Base-by-base conservation (phyloP, 2,888 invertebrate species). In the Cryptus armator region DNA sequence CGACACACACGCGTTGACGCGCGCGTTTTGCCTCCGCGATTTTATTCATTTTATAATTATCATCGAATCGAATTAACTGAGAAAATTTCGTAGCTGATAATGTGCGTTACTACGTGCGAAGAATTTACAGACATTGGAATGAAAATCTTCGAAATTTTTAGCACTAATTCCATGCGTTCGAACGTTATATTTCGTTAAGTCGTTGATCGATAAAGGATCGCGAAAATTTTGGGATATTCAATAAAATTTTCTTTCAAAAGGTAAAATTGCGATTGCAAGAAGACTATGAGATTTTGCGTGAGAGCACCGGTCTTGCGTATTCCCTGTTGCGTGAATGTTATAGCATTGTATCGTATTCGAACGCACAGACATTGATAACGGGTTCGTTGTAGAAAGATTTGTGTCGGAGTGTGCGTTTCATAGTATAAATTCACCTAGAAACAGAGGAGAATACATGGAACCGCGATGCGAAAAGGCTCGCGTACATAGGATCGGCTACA, bases 291-390 rank as follows among this genome's bases (percentile, higher is more conserved):
- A 85, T 85, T 71, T 59, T 29, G 68, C 62, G 68, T 51, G 24
- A 37, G 64, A 64, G 53, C 19, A 67, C n/a, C 43, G 70, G 53
- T 66, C 82, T 79, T 82, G 75, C 59, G 85, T 85, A 85, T 85
- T 82, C 75, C 43, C 59, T 37, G 74, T 76, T 79, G 85, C 85
- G 82, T 81, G 78, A 85, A 82, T 59, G 79, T 82, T 81, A 75
- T 14, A 56, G 76, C 59, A 44, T 66, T 56, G 43, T 48, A 48
- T 32, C 46, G 16, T 19, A 44, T 32, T 53, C 70, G 3, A 74
- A 10, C 56, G 62, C 29, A 10, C 37, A 51, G 19, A 64, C 51
- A 43, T 53, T 76, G 62, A 32, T 37, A 24, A 43, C 2, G 19
- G 14, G 59, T 46, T 46, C 19, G 5, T 12, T 37, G 46, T 75